Conservation (phyloP, 2,797 vertebrate genomes). For the Sitta carolinensis region DNA sequence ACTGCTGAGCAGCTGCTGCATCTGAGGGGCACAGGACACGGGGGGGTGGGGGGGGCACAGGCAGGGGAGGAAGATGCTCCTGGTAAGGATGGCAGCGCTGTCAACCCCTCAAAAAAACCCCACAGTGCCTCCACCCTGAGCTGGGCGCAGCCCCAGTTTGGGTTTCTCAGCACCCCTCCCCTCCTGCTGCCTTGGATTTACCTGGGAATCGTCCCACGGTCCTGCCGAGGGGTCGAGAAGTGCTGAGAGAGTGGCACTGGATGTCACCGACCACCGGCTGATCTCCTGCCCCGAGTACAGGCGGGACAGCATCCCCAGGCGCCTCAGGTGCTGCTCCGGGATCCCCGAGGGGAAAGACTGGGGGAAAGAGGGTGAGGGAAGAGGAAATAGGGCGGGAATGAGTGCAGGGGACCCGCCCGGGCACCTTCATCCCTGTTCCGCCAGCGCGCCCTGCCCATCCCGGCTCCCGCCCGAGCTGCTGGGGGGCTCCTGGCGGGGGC, state of each 20-base stretch:
- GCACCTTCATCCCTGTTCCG: rapidly evolving
- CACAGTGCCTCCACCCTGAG: rapidly evolving
- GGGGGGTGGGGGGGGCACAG: rapidly evolving
- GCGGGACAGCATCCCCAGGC: background rate
- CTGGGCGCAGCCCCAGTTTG: rapidly evolving
- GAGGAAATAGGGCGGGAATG: rapidly evolving
- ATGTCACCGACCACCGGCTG: constrained; percentile 45
- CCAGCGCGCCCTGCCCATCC: rapidly evolving
- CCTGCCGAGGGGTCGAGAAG: background rate
- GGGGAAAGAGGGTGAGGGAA: background rate
- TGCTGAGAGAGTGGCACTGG: background rate
- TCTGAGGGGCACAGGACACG: background rate
- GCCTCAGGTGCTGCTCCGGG: constrained; percentile 57
- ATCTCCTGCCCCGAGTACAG: constrained; percentile 39
- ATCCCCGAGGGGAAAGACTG: constrained; percentile 35
- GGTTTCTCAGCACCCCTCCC: background rate
- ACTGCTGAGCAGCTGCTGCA: constrained; percentile 27
- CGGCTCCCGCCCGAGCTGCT: rapidly evolving
- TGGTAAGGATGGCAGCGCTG: rapidly evolving
- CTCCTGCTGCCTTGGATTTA: background rate
- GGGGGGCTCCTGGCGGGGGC: background rate
- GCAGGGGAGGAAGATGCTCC: background rate
- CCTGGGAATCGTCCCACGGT: background rate
- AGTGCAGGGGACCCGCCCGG: rapidly evolving
- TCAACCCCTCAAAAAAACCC: background rate